Percentiles rank a stretch among this genome's conserved stretches.
Conservation (phyloP, 2,888 invertebrate genomes). For the Synanthedon myopaeformis region DNA sequence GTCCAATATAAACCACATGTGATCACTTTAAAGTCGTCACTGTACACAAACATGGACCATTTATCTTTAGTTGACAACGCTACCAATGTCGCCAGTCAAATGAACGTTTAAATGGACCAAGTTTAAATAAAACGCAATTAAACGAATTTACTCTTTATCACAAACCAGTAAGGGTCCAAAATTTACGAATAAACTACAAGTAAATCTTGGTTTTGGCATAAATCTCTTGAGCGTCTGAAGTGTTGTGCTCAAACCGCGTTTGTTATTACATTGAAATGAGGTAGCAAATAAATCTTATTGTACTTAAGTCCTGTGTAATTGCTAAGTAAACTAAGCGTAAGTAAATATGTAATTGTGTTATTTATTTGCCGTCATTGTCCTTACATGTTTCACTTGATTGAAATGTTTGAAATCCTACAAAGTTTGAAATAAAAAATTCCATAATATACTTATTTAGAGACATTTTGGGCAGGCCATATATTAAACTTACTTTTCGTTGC, state of each 20-base stretch:
- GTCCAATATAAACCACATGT: neutral
- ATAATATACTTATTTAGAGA: no score
- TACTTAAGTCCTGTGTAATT: neutral
- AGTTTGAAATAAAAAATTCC: no score
- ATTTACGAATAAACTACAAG: neutral
- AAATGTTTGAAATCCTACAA: no score
- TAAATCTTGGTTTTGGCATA: slow-evolving; percentile 16
- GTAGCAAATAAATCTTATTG: slow-evolving; percentile 23
- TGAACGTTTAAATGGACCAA: slow-evolving; percentile 31
- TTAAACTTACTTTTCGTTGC: no score
- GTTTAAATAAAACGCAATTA: neutral
- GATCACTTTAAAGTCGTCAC: slow-evolving; percentile 37
- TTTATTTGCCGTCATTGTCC: no score
- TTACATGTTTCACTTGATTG: no score
- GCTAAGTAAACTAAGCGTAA: neutral
- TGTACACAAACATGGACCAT: slow-evolving; percentile 39
- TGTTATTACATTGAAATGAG: slow-evolving; percentile 23
- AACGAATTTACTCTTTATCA: neutral
- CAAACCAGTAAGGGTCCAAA: no score
- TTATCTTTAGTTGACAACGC: slow-evolving; percentile 54
- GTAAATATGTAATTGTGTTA: no score
- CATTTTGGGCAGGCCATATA: no score
- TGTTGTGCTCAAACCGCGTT: slow-evolving; percentile 28
- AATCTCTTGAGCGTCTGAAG: slow-evolving; percentile 36
- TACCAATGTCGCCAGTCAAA: slow-evolving; percentile 41